Percentiles rank a stretch among this genome's conserved stretches.
Conservation (phyloP, 2,888 invertebrate species). For the Tubulanus polymorphus region DNA sequence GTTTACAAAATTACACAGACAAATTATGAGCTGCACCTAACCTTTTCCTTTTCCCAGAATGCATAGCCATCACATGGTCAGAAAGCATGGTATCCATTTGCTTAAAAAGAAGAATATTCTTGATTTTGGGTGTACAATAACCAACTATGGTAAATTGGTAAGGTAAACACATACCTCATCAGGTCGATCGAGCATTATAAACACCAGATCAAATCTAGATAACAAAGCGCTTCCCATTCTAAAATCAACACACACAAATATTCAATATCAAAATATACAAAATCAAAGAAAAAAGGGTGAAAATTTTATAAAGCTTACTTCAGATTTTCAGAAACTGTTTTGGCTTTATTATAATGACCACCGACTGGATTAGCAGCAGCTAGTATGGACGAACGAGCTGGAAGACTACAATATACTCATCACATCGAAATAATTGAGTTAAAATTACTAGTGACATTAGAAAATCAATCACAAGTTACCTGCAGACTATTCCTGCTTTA, state of each 20-base stretch:
- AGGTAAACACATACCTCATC: conserved; percentile 70
- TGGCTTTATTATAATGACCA: conserved; percentile 82
- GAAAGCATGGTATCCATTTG: conserved; percentile 72
- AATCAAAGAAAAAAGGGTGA: neutral
- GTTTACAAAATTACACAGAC: neutral
- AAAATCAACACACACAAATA: conserved; percentile 12
- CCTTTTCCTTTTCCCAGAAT: conserved; percentile 36
- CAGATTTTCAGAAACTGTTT: conserved; percentile 84
- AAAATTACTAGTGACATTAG: too few species aligned
- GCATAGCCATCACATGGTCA: conserved; percentile 78
- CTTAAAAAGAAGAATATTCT: conserved; percentile 57
- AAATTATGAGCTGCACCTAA: conserved; percentile 12
- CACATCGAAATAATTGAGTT: neutral
- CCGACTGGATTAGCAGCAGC: conserved; percentile 90
- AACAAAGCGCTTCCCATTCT: conserved; percentile 75
- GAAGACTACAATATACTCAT: conserved; percentile 60
- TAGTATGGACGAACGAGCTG: conserved; percentile 78
- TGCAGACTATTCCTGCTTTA: conserved; percentile 74
- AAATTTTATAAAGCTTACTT: conserved; percentile 53
- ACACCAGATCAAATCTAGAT: conserved; percentile 88
- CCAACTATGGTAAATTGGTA: neutral
- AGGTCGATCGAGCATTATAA: conserved; percentile 82
- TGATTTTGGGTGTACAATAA: too few species aligned
- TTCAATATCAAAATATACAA: neutral
- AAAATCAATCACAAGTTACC: conserved; percentile 25